Conservation (phyloP, 2,888 invertebrate genomes). For the Sialis fuliginosa region DNA sequence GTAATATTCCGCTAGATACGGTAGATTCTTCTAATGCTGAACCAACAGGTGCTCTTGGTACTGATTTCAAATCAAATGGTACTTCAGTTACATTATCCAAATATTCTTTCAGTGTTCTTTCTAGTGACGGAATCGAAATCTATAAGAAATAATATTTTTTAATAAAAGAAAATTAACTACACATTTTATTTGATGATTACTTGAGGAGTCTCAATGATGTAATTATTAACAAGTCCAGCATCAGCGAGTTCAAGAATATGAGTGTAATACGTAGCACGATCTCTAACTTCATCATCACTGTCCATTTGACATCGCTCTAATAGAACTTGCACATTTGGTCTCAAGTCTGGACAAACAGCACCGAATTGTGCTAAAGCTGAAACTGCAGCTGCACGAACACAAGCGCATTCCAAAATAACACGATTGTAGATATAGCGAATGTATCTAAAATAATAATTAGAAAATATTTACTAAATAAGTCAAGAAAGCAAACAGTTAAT, state of each 20-base stretch:
- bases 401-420: slow-evolving; percentile 90
- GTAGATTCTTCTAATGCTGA: slow-evolving; percentile 25
- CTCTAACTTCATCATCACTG: slow-evolving; percentile 95
- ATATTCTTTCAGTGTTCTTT: slow-evolving; percentile 73
- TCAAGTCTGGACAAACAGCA: slow-evolving; percentile 76
- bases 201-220: slow-evolving; percentile 54
- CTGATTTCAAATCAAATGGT: slow-evolving; percentile 70
- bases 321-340: slow-evolving; percentile 69
- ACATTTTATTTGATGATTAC: slow-evolving; percentile 2
- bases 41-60: slow-evolving; percentile 48
- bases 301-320: slow-evolving; percentile 83
- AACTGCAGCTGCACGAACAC: slow-evolving; percentile 92
- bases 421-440: slow-evolving; percentile 75
- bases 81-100: slow-evolving; percentile 48
- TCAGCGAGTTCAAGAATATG: slow-evolving; percentile 60
- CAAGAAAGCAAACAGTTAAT: too few relatives aligned
- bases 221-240: slow-evolving; percentile 52
- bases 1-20: slow-evolving; percentile 12
- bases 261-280: slow-evolving; percentile 92
- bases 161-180: background rate
- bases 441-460: slow-evolving; percentile 28
- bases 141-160: background rate
- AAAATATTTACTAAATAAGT: background rate
- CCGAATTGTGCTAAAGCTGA: slow-evolving; percentile 97
- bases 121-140: slow-evolving; percentile 76